These are phyloP conservation scores for Spodoptera littoralis DNA, from an alignment of 2,888 invertebrate species.

Conservation along the genomic window DNA sequence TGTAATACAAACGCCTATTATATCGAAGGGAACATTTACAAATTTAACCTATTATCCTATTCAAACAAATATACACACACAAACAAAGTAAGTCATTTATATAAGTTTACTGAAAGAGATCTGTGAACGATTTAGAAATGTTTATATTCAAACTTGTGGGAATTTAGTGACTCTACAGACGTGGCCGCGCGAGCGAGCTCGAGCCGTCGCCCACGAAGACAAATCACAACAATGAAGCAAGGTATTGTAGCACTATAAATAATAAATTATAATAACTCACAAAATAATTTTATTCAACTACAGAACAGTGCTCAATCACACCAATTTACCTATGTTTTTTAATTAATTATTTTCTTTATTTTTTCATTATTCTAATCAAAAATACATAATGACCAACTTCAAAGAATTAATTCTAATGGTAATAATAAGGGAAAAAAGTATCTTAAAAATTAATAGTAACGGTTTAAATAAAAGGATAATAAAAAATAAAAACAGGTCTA, in stretches of 20 bases:
- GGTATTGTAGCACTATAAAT: constrained; percentile 29
- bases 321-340: constrained; percentile 66
- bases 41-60: constrained; percentile 84
- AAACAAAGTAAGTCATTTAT: constrained; percentile 64
- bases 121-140: constrained; percentile 60
- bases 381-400: constrained; percentile 82
- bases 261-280: constrained; percentile 58
- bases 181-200: constrained; percentile 20
- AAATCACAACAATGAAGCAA: constrained; percentile 34
- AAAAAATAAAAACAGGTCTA: constrained; percentile 73
- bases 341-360: constrained; percentile 58
- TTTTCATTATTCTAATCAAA: constrained; percentile 57
- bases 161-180: constrained; percentile 20
- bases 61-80: constrained; percentile 86
- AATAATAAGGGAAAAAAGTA: constrained; percentile 76
- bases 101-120: constrained; percentile 74
- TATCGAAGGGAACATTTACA: constrained; percentile 77
- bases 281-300: constrained; percentile 54
- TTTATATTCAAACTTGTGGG: constrained; percentile 41
- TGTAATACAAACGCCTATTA: constrained; percentile 57
- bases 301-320: constrained; percentile 62
- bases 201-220: constrained; percentile 23
- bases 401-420: constrained; percentile 83
- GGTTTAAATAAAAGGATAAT: constrained; percentile 76
- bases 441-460: constrained; percentile 86